Percentiles rank a stretch among this genome's conserved stretches.
phyloP scores from a whole-genome alignment of 2,888 invertebrate species.

The Cerastis rubricosa region DNA sequence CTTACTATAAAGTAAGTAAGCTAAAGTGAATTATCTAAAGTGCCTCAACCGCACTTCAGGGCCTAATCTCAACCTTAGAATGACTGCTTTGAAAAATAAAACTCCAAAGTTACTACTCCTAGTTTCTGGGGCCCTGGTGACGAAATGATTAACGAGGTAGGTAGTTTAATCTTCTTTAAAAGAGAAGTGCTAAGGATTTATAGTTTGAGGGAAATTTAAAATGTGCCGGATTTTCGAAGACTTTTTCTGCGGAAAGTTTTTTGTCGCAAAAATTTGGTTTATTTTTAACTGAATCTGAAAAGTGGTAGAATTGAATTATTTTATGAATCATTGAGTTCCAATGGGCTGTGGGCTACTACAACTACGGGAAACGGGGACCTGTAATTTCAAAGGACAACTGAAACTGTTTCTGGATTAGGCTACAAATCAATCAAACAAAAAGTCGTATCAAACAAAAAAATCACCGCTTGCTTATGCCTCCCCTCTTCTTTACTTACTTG shows the following conservation, averaged over 20 bases:
- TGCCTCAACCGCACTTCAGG: constrained; percentile 23
- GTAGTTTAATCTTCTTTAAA: constrained; percentile 8
- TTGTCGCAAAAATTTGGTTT: background rate
- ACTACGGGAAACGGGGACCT: too few species aligned
- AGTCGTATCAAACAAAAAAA: too few species aligned
- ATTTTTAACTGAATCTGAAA: background rate
- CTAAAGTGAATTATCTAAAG: constrained; percentile 49
- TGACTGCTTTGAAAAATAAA: constrained; percentile 22
- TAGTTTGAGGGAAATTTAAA: background rate
- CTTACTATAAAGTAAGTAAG: constrained; percentile 29
- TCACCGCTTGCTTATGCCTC: too few species aligned
- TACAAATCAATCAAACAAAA: too few species aligned
- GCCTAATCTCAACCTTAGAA: constrained; percentile 29
- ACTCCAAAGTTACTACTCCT: constrained; percentile 16
- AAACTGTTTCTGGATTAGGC: too few species aligned
- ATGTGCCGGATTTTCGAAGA: background rate
- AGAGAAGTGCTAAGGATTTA: background rate
- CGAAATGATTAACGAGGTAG: constrained; percentile 28
- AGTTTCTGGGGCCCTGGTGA: constrained; percentile 32
- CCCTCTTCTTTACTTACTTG: too few species aligned
- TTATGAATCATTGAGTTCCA: background rate
- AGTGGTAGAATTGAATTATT: background rate
- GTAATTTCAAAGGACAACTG: too few species aligned
- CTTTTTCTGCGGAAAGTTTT: background rate
- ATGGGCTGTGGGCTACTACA: background rate